phyloP scores from a whole-genome alignment of 2,888 invertebrate genomes.

The Thereva nobilitata region DNA sequence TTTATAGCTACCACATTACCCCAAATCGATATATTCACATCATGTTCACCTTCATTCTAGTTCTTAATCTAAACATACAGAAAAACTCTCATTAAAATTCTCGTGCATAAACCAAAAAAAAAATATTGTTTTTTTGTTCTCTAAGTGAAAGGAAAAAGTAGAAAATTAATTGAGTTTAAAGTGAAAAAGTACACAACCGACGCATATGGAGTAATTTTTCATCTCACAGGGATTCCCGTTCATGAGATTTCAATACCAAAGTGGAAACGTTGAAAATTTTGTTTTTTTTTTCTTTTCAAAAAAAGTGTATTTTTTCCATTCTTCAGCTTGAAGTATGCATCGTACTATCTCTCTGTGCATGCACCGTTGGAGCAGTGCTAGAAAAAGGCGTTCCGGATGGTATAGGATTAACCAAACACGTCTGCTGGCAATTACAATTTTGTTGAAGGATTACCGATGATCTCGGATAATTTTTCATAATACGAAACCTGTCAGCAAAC shows the following conservation, averaged over 20 bases:
- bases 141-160: neutral
- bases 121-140: no score
- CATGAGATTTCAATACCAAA: no score
- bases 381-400: constrained; percentile 10
- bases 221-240: neutral
- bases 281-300: no score
- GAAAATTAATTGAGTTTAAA: constrained; percentile 21
- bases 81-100: no score
- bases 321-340: no score
- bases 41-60: no score
- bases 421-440: constrained; percentile 39
- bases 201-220: constrained; percentile 34
- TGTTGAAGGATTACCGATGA: constrained; percentile 39
- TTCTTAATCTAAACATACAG: no score
- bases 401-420: constrained; percentile 24
- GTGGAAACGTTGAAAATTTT: no score
- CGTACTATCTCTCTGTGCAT: neutral
- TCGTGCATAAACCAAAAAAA: no score
- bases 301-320: no score
- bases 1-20: no score
- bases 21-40: no score
- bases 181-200: neutral
- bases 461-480: constrained; percentile 36
- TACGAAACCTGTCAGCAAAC: constrained; percentile 22
- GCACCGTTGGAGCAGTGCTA: constrained; percentile 6